Evolutionary conservation across 2,888 invertebrate species (phyloP).

Genomic region (Cenopis cana): DNA sequence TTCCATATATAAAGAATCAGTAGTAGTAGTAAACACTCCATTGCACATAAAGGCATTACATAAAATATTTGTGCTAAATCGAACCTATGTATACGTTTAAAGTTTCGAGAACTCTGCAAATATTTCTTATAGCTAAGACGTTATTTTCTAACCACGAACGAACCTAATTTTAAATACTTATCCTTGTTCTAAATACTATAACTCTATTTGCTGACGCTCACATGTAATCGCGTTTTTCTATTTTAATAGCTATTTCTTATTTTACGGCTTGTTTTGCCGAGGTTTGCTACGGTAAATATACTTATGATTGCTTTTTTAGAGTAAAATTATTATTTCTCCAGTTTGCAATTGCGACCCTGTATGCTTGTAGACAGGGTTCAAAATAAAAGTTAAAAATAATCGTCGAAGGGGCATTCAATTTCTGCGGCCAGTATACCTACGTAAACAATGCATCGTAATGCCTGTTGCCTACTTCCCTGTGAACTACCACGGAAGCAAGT

Average conservation of each 20-base stretch:
- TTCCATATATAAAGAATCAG: no score
- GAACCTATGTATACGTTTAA: no score
- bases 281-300: neutral
- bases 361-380: neutral
- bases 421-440: conserved; percentile 1
- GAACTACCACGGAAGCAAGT: conserved; percentile 8
- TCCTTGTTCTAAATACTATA: neutral
- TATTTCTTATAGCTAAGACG: no score
- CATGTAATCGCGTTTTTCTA: neutral
- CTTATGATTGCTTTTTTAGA: neutral
- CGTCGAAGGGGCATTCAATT: neutral
- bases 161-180: no score
- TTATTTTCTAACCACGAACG: no score
- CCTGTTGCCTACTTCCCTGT: neutral
- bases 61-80: no score
- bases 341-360: neutral
- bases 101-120: no score
- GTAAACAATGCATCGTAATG: conserved; percentile 5
- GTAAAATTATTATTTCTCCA: neutral
- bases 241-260: neutral
- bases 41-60: no score
- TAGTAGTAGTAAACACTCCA: no score
- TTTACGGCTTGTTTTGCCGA: neutral
- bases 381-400: neutral
- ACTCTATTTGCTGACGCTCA: neutral